Base-by-base conservation (phyloP, 1,140 invertebrate species). In the Arion vulgaris region DNA sequence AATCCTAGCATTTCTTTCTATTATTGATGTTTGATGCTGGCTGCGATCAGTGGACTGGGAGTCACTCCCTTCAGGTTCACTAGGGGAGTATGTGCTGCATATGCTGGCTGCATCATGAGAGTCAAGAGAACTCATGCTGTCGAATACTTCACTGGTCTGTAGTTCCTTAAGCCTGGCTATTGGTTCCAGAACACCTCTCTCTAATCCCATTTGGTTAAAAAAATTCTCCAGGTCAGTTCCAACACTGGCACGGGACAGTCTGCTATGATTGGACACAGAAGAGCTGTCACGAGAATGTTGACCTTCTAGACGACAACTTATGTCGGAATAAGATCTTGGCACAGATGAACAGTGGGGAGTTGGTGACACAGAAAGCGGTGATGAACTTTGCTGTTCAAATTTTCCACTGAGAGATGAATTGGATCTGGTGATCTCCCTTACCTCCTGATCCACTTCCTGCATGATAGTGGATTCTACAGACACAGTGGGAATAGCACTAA, bases 1-100 rank as follows among this genome's bases (percentile, higher is more conserved):
- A 86, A 98, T 97, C 68, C 97, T 94, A 0, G 97, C 97, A 93
- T 98, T 98, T 79, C 97, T 94, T 91, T 98, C 97, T 1, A 98
- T 97, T 84, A 98, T 97, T 62, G 96, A 98, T 0, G 96, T 96
- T 34, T 96, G 90, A 84, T 93, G 89, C 87, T 79, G 88, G 41
- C 86, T 90, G 39, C 90, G 85, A 66, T 89, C 88, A 34, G 82
- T 83, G 19, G 87, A 71, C 74, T 89, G 88, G n/a, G 85, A 81
- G 28, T 88, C 85, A 17, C 85, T 86, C 41, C 86, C 82, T 34
- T 79, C 68, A 39, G 83, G 86, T 39, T 87, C 87, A 51, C 84
- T 86, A 74, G 85, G 79, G 17, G 90, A 91, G 45, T 88, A 86
- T 13, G 87, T 88, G 86, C 91, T 92, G 69, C 89, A 91, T 34